Evolutionary conservation across 2,797 vertebrate species (phyloP).

Genomic region (Amniataba percoides): DNA sequence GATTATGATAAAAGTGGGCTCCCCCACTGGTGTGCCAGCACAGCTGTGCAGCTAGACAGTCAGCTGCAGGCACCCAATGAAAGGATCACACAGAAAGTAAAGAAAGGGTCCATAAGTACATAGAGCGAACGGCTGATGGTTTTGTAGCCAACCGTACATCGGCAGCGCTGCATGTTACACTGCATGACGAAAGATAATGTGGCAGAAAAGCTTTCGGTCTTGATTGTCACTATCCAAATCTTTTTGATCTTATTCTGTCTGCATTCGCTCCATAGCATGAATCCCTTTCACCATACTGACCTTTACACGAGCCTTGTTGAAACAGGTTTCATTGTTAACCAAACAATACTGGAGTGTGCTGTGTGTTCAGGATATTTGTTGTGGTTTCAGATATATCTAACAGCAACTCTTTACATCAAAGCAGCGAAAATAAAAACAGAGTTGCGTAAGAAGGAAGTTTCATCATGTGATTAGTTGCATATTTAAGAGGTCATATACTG

Average conservation of each 20-base stretch:
- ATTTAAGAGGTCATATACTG: conserved; percentile 63
- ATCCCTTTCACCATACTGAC: conserved; percentile 63
- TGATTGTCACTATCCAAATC: conserved; percentile 64
- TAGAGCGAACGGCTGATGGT: conserved; percentile 58
- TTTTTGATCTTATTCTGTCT: conserved; percentile 69
- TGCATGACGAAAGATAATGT: conserved; percentile 69
- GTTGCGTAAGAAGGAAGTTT: conserved; percentile 53
- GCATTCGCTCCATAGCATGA: conserved; percentile 61
- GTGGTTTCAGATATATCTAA: conserved; percentile 47
- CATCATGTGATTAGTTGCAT: conserved; percentile 70
- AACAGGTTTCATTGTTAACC: conserved; percentile 57
- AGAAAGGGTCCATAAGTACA: conserved; percentile 67
- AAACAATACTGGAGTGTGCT: conserved; percentile 46
- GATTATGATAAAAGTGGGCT: conserved; percentile 80
- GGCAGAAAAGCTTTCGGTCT: conserved; percentile 52
- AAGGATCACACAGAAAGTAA: conserved; percentile 72
- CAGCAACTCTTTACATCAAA: conserved; percentile 73
- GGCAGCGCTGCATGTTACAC: conserved; percentile 47
- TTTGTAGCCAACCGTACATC: conserved; percentile 45
- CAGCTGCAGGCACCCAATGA: conserved; percentile 70
- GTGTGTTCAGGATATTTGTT: conserved; percentile 55
- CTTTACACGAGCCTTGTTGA: conserved; percentile 63
- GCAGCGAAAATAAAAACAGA: conserved; percentile 63
- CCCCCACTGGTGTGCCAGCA: conserved; percentile 76
- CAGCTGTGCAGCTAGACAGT: conserved; percentile 73